These are phyloP conservation scores for Drosophila virilis DNA, from an alignment of 1,140 invertebrate genomes.

Conservation along the genomic window DNA sequence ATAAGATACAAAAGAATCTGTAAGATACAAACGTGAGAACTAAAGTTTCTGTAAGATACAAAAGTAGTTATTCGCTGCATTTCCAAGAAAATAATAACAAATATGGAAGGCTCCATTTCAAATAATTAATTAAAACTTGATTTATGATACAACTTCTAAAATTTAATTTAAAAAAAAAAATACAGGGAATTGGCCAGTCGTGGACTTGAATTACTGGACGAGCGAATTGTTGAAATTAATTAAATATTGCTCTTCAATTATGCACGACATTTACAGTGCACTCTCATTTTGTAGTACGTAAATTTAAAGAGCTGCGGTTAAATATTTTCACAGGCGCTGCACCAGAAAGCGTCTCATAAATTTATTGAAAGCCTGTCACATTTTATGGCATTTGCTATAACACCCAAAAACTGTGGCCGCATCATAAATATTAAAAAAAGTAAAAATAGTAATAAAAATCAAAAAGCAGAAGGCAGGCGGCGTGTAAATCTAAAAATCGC, in stretches of 20 bases:
- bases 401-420: constrained; percentile 40
- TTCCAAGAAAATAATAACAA: no score
- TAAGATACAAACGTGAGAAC: background rate
- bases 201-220: background rate
- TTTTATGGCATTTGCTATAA: constrained; percentile 48
- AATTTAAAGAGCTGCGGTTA: constrained; percentile 16
- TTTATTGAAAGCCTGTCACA: constrained; percentile 62
- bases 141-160: no score
- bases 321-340: constrained; percentile 23
- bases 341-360: constrained; percentile 40
- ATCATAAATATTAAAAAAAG: constrained; percentile 59
- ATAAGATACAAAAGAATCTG: background rate
- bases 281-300: background rate
- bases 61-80: background rate
- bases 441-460: background rate
- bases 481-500: constrained; percentile 27
- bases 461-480: background rate
- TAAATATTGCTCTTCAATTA: constrained; percentile 49
- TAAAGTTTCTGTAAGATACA: background rate
- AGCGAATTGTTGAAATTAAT: constrained; percentile 57
- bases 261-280: constrained; percentile 29
- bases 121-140: no score
- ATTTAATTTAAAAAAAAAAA: no score
- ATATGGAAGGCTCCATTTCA: no score
- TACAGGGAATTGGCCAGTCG: background rate